Evolutionary conservation across 2,888 invertebrate species (phyloP).

Genomic region (Aporophyla lueneburgensis): DNA sequence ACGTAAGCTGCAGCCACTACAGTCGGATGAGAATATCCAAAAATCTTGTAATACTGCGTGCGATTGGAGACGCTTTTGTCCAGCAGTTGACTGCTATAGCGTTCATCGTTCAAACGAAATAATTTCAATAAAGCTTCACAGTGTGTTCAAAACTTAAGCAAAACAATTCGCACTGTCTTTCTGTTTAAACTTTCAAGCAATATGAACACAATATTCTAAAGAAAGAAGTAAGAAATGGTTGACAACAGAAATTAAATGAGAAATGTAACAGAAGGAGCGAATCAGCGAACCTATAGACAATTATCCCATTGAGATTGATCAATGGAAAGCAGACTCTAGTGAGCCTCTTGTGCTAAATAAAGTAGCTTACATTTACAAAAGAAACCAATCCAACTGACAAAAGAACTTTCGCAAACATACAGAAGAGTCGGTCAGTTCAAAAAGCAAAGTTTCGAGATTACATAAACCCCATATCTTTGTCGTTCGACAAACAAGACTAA

Average conservation of each 20-base stretch:
- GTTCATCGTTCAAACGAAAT: neutral
- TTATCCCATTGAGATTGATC: neutral
- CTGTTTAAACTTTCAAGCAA: neutral
- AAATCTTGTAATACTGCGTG: neutral
- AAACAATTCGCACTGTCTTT: neutral
- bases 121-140: neutral
- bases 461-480: conserved; percentile 75
- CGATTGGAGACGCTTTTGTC: neutral
- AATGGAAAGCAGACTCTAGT: neutral
- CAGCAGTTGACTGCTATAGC: neutral
- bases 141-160: neutral
- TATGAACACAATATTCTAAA: neutral
- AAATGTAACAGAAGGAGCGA: neutral
- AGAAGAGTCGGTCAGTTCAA: conserved; percentile 35
- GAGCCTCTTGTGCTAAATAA: neutral
- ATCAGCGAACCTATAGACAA: neutral
- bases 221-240: neutral
- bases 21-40: neutral
- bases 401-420: conserved; percentile 50
- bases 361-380: conserved; percentile 24
- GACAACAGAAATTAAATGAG: too few species aligned
- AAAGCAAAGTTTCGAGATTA: conserved; percentile 67
- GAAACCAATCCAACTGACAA: conserved; percentile 43
- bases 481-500: conserved; percentile 83
- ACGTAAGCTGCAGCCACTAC: too few species aligned